phyloP scores from a whole-genome alignment of 2,113 vertebrate genomes.

The Theropithecus gelada region DNA sequence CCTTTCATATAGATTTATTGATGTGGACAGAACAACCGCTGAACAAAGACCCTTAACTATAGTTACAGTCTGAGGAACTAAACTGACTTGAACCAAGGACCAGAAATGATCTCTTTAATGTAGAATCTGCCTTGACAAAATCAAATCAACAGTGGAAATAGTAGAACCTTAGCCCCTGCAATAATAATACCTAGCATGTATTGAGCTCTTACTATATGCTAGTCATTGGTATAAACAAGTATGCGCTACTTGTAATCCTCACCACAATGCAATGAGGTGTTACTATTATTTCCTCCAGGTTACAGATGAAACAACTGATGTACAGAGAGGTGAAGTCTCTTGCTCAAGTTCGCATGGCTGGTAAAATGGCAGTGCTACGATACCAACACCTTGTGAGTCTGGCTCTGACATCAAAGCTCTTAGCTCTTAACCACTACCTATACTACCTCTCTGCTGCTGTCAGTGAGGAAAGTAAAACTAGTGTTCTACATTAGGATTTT shows the following conservation, averaged over 20 bases:
- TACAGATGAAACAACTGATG: neutral
- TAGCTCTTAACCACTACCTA: neutral
- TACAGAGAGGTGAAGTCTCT: slow-evolving; percentile 6
- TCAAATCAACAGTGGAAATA: slow-evolving; percentile 4
- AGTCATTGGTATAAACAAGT: neutral
- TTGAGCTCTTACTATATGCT: neutral
- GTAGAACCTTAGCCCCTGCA: neutral
- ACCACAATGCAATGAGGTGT: neutral
- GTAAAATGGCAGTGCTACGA: neutral
- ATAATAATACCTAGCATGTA: neutral
- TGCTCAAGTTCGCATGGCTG: slow-evolving; percentile 6
- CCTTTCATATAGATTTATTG: slow-evolving; percentile 42
- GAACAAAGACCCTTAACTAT: slow-evolving; percentile 39
- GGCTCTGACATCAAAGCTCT: neutral
- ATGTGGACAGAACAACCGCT: slow-evolving; percentile 15
- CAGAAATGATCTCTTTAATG: slow-evolving; percentile 20
- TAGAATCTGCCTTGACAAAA: slow-evolving; percentile 17
- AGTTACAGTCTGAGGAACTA: neutral
- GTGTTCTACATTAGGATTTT: slow-evolving; percentile 7
- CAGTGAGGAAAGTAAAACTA: neutral
- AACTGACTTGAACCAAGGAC: slow-evolving; percentile 20
- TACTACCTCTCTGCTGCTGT: neutral
- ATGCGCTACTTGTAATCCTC: neutral
- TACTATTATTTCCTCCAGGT: neutral
- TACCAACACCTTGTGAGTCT: neutral